These are phyloP conservation scores for Damaliscus lunatus DNA, from an alignment of 2,113 vertebrate species.

Conservation along the genomic window DNA sequence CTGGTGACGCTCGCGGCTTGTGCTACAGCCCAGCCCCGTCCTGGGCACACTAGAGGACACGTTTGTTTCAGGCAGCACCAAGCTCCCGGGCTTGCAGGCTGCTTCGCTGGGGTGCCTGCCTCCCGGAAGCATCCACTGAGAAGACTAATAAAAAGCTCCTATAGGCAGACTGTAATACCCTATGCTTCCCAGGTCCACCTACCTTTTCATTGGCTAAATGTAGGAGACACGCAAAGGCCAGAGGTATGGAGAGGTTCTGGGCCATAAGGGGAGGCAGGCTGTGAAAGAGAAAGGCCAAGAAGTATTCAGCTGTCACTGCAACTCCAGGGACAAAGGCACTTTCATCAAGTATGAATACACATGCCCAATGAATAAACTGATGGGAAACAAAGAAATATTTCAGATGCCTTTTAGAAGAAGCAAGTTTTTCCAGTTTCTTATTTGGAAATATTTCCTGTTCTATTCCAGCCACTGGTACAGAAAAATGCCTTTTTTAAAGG, in stretches of 20 bases:
- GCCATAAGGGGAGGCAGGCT: slow-evolving; percentile 91
- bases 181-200: neutral
- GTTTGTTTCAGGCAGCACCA: neutral
- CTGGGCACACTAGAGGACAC: neutral
- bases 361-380: neutral
- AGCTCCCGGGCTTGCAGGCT: accelerated
- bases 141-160: neutral
- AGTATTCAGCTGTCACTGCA: neutral
- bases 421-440: neutral
- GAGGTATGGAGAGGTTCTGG: slow-evolving; percentile 89
- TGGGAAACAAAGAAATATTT: neutral
- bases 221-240: slow-evolving; percentile 92
- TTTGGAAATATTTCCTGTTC: neutral
- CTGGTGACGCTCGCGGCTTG: neutral
- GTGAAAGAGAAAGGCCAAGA: neutral
- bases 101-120: neutral
- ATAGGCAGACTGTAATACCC: neutral
- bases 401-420: neutral
- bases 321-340: neutral
- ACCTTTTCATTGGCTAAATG: slow-evolving; percentile 97
- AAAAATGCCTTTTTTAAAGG: neutral
- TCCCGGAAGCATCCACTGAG: neutral
- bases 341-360: accelerated
- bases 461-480: neutral
- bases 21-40: neutral